These are phyloP conservation scores for Argopecten irradians DNA, from an alignment of 1,140 invertebrate genomes.

Conservation along the genomic window DNA sequence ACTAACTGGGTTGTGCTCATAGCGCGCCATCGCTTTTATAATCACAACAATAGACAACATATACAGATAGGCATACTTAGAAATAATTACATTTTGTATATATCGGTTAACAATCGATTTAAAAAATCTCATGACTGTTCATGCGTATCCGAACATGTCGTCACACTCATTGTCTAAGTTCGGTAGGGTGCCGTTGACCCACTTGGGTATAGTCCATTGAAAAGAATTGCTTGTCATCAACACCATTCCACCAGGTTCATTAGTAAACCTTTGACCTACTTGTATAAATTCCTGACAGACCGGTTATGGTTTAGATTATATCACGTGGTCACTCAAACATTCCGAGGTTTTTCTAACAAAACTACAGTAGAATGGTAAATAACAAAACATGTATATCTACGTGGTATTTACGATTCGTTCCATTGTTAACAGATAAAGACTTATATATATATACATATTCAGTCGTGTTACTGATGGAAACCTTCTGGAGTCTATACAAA, in stretches of 20 bases:
- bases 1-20: not conserved
- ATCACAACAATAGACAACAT: not conserved
- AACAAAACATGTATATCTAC: not conserved
- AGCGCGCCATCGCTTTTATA: not conserved
- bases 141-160: not conserved
- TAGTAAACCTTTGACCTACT: slow-evolving; percentile 22
- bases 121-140: not conserved
- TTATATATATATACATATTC: no score
- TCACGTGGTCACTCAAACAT: not conserved
- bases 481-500: no score
- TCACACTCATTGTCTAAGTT: not conserved
- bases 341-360: not conserved
- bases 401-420: not conserved
- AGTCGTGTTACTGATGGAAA: no score
- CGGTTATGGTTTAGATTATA: not conserved
- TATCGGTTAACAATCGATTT: slow-evolving; percentile 9
- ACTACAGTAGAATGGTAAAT: not conserved
- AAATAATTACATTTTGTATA: not conserved
- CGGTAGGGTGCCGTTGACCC: not conserved
- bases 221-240: not conserved
- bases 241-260: not conserved
- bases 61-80: not conserved
- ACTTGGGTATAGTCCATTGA: not conserved
- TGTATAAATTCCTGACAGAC: not conserved
- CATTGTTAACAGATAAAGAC: no score